Conservation (phyloP, 30 jellyfish, hydroid and myxozoan genomes). For the Nemopilema nomurai region DNA sequence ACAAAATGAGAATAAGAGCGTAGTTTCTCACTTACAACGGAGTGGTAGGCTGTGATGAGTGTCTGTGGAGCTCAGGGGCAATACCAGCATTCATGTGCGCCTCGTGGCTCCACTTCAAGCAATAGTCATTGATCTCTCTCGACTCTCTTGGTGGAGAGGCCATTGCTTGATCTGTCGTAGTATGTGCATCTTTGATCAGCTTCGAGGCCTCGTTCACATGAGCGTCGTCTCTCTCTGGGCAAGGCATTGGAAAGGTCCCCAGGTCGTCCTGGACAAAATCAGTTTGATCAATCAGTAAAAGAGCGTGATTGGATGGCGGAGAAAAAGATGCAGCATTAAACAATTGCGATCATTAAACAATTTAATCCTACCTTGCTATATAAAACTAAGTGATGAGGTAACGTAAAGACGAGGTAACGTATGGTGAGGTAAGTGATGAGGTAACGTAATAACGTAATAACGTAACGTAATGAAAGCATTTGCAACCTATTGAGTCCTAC, state of each 20-base stretch:
- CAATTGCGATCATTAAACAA: too few species aligned
- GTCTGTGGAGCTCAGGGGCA: constrained; percentile 32
- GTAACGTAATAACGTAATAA: too few species aligned
- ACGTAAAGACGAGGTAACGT: too few species aligned
- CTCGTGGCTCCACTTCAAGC: constrained; percentile 75
- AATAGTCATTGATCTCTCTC: constrained; percentile 54
- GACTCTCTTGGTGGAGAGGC: constrained; percentile 70
- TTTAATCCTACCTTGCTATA: too few species aligned
- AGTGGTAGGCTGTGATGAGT: constrained; percentile 34
- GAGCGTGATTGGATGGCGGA: too few species aligned
- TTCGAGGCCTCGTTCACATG: constrained; percentile 15
- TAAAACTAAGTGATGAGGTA: too few species aligned
- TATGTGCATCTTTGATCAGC: constrained; percentile 1
- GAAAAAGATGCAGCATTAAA: too few species aligned
- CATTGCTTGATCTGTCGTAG: constrained; percentile 38
- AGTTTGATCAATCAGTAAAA: background rate
- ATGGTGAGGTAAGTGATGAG: too few species aligned
- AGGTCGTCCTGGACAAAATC: constrained; percentile 42
- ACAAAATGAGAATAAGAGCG: too few species aligned
- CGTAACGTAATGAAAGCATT: too few species aligned
- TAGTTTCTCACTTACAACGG: constrained; percentile 15
- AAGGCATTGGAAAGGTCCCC: constrained; percentile 77
- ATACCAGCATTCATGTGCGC: constrained; percentile 50
- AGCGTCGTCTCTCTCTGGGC: constrained; percentile 40
- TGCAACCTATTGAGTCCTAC: too few species aligned